These are phyloP conservation scores for Chelonia mydas DNA, from an alignment of 2,797 vertebrate genomes.

Conservation along the genomic window DNA sequence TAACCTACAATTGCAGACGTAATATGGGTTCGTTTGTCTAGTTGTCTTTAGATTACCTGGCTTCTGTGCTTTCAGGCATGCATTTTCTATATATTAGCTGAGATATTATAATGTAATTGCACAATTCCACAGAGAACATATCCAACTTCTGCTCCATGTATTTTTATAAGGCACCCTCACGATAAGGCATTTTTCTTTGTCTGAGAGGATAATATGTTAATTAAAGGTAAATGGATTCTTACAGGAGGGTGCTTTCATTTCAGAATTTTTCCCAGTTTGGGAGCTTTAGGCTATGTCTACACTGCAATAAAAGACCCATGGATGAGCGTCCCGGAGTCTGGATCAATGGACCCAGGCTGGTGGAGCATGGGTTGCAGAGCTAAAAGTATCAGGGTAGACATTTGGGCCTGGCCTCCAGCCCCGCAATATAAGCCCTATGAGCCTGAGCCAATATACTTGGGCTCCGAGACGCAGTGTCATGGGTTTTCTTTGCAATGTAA, in stretches of 20 bases:
- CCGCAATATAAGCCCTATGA: not conserved
- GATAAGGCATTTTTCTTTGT: not conserved
- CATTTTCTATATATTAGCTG: not conserved
- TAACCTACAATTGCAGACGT: not conserved
- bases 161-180: not conserved
- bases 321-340: too few relatives aligned
- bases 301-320: not conserved
- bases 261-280: not conserved
- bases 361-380: too few relatives aligned
- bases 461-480: not conserved
- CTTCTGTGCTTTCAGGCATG: not conserved
- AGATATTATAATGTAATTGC: not conserved
- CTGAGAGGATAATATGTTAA: not conserved
- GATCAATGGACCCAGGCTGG: too few relatives aligned
- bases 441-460: not conserved
- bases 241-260: not conserved
- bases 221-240: not conserved
- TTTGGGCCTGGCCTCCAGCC: too few relatives aligned
- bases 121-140: not conserved
- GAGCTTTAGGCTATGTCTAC: not conserved
- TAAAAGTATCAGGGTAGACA: not conserved
- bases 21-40: not conserved
- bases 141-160: not conserved
- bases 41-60: not conserved
- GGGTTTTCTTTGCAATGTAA: not conserved